phyloP scores from a whole-genome alignment of 2,797 vertebrate species.

The Danio tinwini region DNA sequence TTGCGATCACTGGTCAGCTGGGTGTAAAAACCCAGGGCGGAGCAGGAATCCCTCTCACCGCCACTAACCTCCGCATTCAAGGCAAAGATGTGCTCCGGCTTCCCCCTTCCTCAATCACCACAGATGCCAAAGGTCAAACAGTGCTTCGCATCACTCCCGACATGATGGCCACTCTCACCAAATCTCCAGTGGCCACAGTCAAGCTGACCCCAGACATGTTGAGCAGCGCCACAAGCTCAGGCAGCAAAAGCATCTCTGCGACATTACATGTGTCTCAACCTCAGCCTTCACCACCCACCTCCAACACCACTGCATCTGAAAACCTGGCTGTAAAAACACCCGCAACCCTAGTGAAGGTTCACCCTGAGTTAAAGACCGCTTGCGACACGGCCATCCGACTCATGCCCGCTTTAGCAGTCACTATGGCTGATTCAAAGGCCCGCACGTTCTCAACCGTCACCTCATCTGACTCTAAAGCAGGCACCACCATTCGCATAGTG shows the following conservation, averaged over 20 bases:
- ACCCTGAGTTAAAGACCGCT: constrained; percentile 83
- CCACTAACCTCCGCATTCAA: constrained; percentile 95
- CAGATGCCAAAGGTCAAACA: constrained; percentile 95
- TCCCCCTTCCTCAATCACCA: constrained; percentile 95
- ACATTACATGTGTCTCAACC: constrained; percentile 88
- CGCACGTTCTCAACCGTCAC: constrained; percentile 81
- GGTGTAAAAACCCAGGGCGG: constrained; percentile 87
- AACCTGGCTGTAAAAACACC: constrained; percentile 74
- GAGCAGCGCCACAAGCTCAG: constrained; percentile 69
- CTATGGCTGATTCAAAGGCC: constrained; percentile 89
- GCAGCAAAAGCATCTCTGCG: constrained; percentile 90
- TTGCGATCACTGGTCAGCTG: constrained; percentile 95
- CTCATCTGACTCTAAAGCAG: constrained; percentile 85
- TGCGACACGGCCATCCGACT: constrained; percentile 87
- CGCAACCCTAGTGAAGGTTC: constrained; percentile 83
- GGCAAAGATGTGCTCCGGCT: constrained; percentile 96
- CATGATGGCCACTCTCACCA: constrained; percentile 99
- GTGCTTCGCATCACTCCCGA: constrained; percentile 96
- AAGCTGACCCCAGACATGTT: constrained; percentile 98
- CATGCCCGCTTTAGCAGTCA: constrained; percentile 93
- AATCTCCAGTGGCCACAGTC: constrained; percentile 93
- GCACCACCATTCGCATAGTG: constrained; percentile 93
- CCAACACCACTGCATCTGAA: constrained; percentile 72
- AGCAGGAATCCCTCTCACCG: constrained; percentile 87
- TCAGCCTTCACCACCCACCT: constrained; percentile 68